Percentiles rank a stretch among this genome's conserved stretches.
Evolutionary conservation across 2,113 vertebrate species (phyloP).

Genomic region (Cheilinus undulatus): DNA sequence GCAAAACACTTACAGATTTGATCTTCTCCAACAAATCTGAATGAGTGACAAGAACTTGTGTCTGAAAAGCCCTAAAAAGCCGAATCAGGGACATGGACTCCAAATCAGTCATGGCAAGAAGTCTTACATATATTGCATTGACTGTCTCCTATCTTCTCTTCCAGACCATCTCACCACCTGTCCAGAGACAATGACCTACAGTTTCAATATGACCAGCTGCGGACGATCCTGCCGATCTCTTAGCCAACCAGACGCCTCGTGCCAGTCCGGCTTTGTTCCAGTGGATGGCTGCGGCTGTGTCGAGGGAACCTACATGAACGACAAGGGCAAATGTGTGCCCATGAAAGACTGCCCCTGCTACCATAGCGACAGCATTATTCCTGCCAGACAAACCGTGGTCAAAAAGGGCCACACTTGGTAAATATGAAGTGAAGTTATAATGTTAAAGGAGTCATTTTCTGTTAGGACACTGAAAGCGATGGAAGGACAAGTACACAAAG

Average conservation of each 20-base stretch:
- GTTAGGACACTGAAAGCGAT: too few species aligned
- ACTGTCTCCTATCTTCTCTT: background rate
- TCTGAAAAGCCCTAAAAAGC: too few species aligned
- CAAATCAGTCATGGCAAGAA: too few species aligned
- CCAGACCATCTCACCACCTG: constrained; percentile 84
- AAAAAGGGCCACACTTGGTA: constrained; percentile 88
- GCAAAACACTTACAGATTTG: too few species aligned
- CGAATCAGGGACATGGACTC: too few species aligned
- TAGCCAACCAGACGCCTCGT: constrained; percentile 85
- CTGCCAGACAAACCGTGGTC: constrained; percentile 78
- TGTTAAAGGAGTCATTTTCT: too few species aligned
- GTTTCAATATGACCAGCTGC: constrained; percentile 84
- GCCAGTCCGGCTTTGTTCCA: constrained; percentile 72
- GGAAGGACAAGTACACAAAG: too few species aligned
- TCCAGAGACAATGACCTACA: constrained; percentile 78
- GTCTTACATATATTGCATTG: too few species aligned
- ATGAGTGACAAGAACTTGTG: too few species aligned
- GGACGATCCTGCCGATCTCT: constrained; percentile 88
- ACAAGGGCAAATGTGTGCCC: constrained; percentile 84
- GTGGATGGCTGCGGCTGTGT: constrained; percentile 92
- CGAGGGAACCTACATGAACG: constrained; percentile 88
- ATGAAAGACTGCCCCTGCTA: constrained; percentile 88
- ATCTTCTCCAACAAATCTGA: too few species aligned
- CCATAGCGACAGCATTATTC: constrained; percentile 78
- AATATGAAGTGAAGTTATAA: constrained; percentile 2